Base-by-base conservation (phyloP, 2,113 vertebrate species). In the Anolis sagrei region DNA sequence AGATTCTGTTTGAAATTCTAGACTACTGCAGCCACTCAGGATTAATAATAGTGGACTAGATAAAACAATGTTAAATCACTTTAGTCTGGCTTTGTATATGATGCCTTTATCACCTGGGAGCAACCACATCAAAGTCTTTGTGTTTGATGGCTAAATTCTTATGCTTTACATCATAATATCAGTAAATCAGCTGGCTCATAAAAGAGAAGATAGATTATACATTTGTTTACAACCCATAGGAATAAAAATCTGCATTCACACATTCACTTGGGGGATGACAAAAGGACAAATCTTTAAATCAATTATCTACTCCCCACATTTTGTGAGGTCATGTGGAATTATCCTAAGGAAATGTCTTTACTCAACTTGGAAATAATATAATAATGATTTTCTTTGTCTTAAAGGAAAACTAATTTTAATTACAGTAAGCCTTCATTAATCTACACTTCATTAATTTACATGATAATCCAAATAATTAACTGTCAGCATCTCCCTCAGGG, bases 391-490 rank as follows among this genome's bases (percentile, higher is more conserved):
- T 74, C 77, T 80, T 36, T 75, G 78, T 81, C 66, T 66, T 86
- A 64, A 86, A 86, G 39, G 78, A 79, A 86, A 86, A 75, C 69
- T 81, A 66, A 74, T 80, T 86, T 62, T 80, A 86, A 86, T 86
- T 86, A 86, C 78, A 66, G 84, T 51, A 14, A 62, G 58, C n/a
- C 39, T 81, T n/a, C 58, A 81, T 74, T 81, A 86, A 81, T 75
- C 78, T 80, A 54, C 70, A 81, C 68, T 86, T 86, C 77, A 86
- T 81, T 81, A 86, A 86, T 86, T 86, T 81, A 75, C 70, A 86
- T 51, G 84, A 86, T 86, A 86, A 86, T 80, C 69, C 77, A 86
- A 81, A 86, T 86, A 86, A 86, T 86, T 86, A 81, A 86, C 84
- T 81, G 77, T 75, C 77, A 86, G 58, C 32, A 39, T 64, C 70